Conservation (phyloP, 2,113 vertebrate genomes). For the Chaenocephalus aceratus region DNA sequence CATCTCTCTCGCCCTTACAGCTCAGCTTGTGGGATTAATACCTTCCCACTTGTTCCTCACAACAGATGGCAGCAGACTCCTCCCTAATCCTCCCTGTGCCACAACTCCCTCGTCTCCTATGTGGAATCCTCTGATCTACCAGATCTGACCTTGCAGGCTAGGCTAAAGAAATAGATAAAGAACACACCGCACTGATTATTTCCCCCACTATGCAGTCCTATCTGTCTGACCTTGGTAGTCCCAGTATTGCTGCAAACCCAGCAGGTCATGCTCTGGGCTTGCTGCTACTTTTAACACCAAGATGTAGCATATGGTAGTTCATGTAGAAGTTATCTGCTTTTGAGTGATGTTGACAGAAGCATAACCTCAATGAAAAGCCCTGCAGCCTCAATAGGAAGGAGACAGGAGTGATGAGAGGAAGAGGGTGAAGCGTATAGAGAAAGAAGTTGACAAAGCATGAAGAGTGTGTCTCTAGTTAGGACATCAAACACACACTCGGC, state of each 20-base stretch:
- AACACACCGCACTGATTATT: slow-evolving; percentile 23
- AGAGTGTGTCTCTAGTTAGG: slow-evolving; percentile 3
- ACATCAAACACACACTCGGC: background rate
- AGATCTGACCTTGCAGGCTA: slow-evolving; percentile 41
- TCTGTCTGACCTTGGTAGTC: slow-evolving; percentile 35
- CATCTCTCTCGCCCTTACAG: slow-evolving; percentile 28
- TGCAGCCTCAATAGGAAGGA: slow-evolving; percentile 17
- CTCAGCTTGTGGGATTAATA: slow-evolving; percentile 37
- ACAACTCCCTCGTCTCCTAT: slow-evolving; percentile 17
- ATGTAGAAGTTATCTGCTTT: slow-evolving; percentile 13
- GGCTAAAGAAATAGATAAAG: background rate
- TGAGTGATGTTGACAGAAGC: slow-evolving; percentile 9
- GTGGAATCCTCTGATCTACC: slow-evolving; percentile 31
- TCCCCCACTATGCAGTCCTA: slow-evolving; percentile 1
- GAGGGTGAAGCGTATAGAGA: background rate
- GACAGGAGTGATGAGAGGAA: slow-evolving; percentile 32
- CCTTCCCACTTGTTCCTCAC: slow-evolving; percentile 38
- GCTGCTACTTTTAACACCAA: background rate
- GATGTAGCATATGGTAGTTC: background rate
- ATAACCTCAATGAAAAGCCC: background rate
- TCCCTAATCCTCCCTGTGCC: slow-evolving; percentile 39
- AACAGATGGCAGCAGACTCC: slow-evolving; percentile 61
- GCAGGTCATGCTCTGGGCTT: slow-evolving; percentile 1
- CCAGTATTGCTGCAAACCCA: slow-evolving; percentile 8
- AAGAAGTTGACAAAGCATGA: slow-evolving; percentile 21